These are phyloP conservation scores for Lanistes nyassanus DNA, from an alignment of 1,140 invertebrate species.

Conservation along the genomic window DNA sequence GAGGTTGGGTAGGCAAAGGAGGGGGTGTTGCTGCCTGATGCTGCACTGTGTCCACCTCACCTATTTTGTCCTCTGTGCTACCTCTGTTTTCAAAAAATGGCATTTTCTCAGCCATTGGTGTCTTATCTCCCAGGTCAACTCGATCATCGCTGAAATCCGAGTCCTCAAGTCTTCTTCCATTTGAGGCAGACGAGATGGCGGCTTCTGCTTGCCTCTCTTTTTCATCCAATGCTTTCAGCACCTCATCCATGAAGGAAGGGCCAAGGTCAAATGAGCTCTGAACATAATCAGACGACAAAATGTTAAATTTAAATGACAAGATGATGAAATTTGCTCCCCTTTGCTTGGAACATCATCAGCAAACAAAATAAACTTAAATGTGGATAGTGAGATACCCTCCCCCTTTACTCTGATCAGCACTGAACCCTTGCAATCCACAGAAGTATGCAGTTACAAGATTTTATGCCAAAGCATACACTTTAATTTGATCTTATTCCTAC, in stretches of 20 bases:
- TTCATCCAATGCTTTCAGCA: slow-evolving; percentile 81
- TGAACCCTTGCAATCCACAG: too few species aligned
- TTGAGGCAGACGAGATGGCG: slow-evolving; percentile 11
- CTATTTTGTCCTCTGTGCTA: slow-evolving; percentile 10
- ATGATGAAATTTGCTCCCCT: neutral
- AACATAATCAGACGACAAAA: slow-evolving; percentile 43
- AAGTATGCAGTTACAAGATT: too few species aligned
- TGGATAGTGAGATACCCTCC: too few species aligned
- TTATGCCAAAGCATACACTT: too few species aligned
- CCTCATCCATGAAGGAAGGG: slow-evolving; percentile 92
- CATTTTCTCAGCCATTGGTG: slow-evolving; percentile 19
- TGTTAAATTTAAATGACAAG: neutral
- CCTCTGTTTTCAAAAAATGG: slow-evolving; percentile 1
- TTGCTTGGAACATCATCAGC: neutral
- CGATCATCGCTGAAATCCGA: slow-evolving; percentile 6
- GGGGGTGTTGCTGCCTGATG: slow-evolving; percentile 16
- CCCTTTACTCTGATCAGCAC: too few species aligned
- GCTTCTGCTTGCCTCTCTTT: slow-evolving; percentile 47
- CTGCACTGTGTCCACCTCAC: neutral
- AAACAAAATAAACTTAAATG: too few species aligned
- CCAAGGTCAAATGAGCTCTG: slow-evolving; percentile 88
- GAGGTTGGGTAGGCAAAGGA: slow-evolving; percentile 29
- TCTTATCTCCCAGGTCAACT: slow-evolving; percentile 13
- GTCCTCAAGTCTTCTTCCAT: slow-evolving; percentile 15
- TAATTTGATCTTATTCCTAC: too few species aligned